phyloP scores from a whole-genome alignment of 1,140 invertebrate genomes.

The Papilio polyxenes region DNA sequence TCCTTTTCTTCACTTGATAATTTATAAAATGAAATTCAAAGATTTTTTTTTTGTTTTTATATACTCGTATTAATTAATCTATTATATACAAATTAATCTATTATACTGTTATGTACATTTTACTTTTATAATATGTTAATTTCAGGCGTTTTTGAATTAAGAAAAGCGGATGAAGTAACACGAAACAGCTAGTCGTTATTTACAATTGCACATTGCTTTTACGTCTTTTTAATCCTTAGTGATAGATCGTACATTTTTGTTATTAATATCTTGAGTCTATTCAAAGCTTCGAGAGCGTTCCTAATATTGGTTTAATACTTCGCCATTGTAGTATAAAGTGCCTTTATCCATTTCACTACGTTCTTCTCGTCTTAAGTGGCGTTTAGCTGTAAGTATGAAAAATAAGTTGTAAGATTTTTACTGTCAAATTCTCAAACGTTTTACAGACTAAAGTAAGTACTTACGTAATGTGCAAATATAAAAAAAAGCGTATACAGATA shows the following conservation, averaged over 20 bases:
- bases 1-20: conserved; percentile 42
- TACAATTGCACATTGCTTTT: neutral
- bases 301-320: conserved; percentile 33
- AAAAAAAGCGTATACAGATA: neutral
- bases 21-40: conserved; percentile 30
- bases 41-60: neutral
- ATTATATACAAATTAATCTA: neutral
- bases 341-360: conserved; percentile 35
- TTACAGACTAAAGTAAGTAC: neutral
- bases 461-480: neutral
- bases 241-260: neutral
- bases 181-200: no score
- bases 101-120: neutral
- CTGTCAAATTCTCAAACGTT: neutral
- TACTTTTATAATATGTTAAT: neutral
- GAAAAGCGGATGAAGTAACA: no score
- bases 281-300: conserved; percentile 25
- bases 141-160: neutral
- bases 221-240: neutral
- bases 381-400: conserved; percentile 16
- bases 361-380: conserved; percentile 32
- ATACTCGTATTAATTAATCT: neutral
- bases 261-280: conserved; percentile 17
- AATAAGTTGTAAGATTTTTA: conserved; percentile 25
- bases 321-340: conserved; percentile 29